Evolutionary conservation across 2,797 vertebrate genomes (phyloP).

Genomic region (Gobionotothen gibberifrons): DNA sequence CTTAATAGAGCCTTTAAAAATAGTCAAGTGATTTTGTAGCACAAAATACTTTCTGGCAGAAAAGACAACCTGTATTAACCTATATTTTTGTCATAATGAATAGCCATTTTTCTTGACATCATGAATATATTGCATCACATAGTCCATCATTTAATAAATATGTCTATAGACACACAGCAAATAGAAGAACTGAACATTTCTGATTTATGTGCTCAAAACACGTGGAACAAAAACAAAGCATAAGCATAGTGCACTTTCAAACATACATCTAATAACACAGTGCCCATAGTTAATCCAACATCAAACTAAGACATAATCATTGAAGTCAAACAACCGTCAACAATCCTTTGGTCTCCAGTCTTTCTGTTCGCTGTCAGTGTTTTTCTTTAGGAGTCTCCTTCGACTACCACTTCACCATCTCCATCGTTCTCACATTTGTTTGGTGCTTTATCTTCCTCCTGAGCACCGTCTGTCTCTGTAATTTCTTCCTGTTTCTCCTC

Average conservation of each 20-base stretch:
- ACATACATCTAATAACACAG: constrained; percentile 28
- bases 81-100: not conserved
- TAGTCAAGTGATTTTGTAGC: not conserved
- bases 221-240: constrained; percentile 28
- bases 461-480: constrained; percentile 29
- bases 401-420: constrained; percentile 24
- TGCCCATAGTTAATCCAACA: constrained; percentile 19
- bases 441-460: constrained; percentile 31
- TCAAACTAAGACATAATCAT: constrained; percentile 64
- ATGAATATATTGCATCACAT: not conserved
- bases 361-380: constrained; percentile 19
- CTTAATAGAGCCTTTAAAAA: not conserved
- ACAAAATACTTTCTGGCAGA: not conserved
- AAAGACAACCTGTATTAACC: not conserved
- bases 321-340: constrained; percentile 10
- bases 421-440: constrained; percentile 49
- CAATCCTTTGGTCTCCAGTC: constrained; percentile 54
- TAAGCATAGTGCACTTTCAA: constrained; percentile 15
- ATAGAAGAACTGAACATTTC: not conserved
- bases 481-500: constrained; percentile 42
- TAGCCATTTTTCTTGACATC: not conserved
- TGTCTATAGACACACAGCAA: constrained; percentile 31
- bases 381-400: constrained; percentile 53
- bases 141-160: constrained; percentile 12
- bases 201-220: constrained; percentile 30